Evolutionary conservation across 2,113 vertebrate species (phyloP).

Genomic region (Podarcis raffonei): DNA sequence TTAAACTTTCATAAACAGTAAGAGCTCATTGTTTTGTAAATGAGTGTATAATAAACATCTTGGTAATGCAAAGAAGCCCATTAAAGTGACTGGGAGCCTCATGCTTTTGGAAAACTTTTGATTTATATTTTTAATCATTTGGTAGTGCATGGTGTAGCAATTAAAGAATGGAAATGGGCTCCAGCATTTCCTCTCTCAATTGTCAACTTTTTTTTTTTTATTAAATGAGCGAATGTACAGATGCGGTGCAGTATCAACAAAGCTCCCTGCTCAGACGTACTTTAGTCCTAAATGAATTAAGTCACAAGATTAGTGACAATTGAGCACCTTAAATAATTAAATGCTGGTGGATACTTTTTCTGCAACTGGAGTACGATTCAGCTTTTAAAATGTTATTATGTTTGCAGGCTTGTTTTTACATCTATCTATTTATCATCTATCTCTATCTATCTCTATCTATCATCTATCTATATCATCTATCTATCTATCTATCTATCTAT

Average conservation of each 20-base stretch:
- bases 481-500: background rate
- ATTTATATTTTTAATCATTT: slow-evolving; percentile 84
- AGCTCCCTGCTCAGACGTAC: slow-evolving; percentile 63
- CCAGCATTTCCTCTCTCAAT: slow-evolving; percentile 65
- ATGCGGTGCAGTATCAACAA: slow-evolving; percentile 67
- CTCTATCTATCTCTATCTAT: too few relatives aligned
- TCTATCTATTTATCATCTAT: background rate
- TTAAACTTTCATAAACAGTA: slow-evolving; percentile 87
- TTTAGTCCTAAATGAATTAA: slow-evolving; percentile 64
- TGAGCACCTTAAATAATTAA: slow-evolving; percentile 42
- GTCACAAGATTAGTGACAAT: slow-evolving; percentile 46
- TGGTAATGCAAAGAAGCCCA: slow-evolving; percentile 78
- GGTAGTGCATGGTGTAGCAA: slow-evolving; percentile 66
- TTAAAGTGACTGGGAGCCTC: slow-evolving; percentile 74
- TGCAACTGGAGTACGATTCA: background rate
- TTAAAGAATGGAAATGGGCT: slow-evolving; percentile 73
- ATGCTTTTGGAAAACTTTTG: slow-evolving; percentile 78
- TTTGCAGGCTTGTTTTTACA: background rate
- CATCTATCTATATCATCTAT: too few relatives aligned
- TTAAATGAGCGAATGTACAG: slow-evolving; percentile 71
- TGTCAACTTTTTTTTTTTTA: slow-evolving; percentile 74
- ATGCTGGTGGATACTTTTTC: background rate
- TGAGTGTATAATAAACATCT: slow-evolving; percentile 83
- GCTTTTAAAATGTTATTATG: background rate
- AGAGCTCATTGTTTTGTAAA: slow-evolving; percentile 90